These are phyloP conservation scores for Triops cancriformis DNA, from an alignment of 1,140 invertebrate genomes.

Conservation along the genomic window DNA sequence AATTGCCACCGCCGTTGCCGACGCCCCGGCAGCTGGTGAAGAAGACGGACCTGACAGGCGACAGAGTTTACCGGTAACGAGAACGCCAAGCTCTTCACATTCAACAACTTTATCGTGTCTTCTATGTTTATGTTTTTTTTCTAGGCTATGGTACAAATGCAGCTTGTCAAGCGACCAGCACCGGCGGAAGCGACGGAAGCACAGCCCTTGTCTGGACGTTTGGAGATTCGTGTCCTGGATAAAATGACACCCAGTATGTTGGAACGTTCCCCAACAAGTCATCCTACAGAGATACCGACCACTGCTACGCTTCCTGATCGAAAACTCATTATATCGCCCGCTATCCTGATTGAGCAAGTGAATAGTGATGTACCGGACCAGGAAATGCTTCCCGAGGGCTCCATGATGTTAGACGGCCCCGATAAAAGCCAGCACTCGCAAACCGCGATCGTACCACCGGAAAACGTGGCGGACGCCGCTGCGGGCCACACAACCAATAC, in stretches of 20 bases:
- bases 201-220: conserved; percentile 56
- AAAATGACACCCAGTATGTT: not conserved
- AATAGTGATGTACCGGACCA: not conserved
- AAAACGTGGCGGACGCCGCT: not conserved
- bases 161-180: not conserved
- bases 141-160: conserved; percentile 29
- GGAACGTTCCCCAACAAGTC: not conserved
- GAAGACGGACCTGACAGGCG: conserved; percentile 27
- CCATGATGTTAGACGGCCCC: not conserved
- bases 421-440: not conserved
- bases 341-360: not conserved
- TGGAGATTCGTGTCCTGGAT: conserved; percentile 66
- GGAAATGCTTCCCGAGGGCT: conserved; percentile 15
- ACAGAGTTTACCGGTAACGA: conserved; percentile 36
- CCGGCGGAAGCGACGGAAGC: conserved; percentile 30
- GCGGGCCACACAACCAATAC: not conserved
- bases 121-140: conserved; percentile 23
- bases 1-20: conserved; percentile 30
- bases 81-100: not conserved
- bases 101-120: conserved; percentile 15
- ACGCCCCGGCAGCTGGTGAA: conserved; percentile 29
- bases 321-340: not conserved
- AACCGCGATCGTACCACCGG: not conserved
- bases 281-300: not conserved
- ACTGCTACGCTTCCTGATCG: not conserved